These are phyloP conservation scores for Esox niger DNA, from an alignment of 2,113 vertebrate species.

Conservation along the genomic window DNA sequence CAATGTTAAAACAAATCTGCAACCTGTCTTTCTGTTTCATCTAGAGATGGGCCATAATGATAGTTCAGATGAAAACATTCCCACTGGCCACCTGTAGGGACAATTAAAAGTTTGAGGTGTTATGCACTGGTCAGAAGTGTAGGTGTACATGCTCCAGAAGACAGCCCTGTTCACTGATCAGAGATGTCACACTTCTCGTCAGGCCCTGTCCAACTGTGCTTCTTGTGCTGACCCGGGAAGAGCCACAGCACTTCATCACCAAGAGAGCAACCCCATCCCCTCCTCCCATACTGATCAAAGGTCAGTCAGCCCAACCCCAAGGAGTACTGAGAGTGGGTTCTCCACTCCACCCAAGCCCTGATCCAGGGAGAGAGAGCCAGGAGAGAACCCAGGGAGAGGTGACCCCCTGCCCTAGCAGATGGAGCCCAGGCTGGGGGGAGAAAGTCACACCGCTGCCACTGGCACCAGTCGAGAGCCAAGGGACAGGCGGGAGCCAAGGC, in stretches of 20 bases:
- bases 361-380: constrained; percentile 57
- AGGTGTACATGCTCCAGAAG: background rate
- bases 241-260: constrained; percentile 31
- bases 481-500: constrained; percentile 66
- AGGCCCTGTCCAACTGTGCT: too few relatives aligned
- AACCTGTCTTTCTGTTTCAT: constrained; percentile 23
- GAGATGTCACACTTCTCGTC: background rate
- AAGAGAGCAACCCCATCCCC: constrained; percentile 58
- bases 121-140: constrained; percentile 43
- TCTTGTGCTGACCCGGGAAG: constrained; percentile 27
- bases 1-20: constrained; percentile 46
- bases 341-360: constrained; percentile 39
- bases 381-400: constrained; percentile 54
- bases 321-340: background rate
- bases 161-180: too few relatives aligned
- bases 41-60: constrained; percentile 38
- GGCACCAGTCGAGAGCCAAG: constrained; percentile 65
- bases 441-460: constrained; percentile 72
- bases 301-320: constrained; percentile 45
- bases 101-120: constrained; percentile 42
- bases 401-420: constrained; percentile 71
- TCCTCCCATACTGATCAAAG: constrained; percentile 48
- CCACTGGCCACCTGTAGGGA: constrained; percentile 54
- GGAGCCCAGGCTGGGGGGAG: constrained; percentile 72
- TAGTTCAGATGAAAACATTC: constrained; percentile 52